These are phyloP conservation scores for Gymnopithys bicolor DNA, from an alignment of 2,797 vertebrate genomes.

Conservation along the genomic window DNA sequence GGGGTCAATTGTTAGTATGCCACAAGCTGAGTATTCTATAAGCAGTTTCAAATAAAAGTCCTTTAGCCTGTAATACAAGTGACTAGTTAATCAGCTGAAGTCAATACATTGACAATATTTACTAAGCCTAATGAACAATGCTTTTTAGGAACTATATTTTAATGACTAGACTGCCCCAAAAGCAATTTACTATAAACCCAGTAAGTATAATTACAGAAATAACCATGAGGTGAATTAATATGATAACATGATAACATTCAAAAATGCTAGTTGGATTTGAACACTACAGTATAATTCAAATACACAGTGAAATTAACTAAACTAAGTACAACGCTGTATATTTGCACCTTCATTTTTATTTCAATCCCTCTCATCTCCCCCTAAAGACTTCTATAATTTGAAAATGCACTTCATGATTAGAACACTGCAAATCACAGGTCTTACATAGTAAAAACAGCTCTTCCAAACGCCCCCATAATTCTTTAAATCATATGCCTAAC, in stretches of 20 bases:
- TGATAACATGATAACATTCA: slow-evolving; percentile 34
- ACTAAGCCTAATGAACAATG: background rate
- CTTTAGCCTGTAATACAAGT: background rate
- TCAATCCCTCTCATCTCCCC: background rate
- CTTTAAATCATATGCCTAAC: background rate
- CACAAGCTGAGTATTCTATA: background rate
- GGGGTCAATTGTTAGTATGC: rapidly evolving
- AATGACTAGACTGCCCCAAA: background rate
- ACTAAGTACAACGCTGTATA: background rate
- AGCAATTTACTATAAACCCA: slow-evolving; percentile 44
- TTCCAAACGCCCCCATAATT: background rate
- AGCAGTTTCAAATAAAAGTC: background rate
- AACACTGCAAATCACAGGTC: background rate
- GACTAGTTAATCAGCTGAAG: background rate
- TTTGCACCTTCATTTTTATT: slow-evolving; percentile 19
- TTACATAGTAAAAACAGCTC: background rate
- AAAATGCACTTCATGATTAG: slow-evolving; percentile 6
- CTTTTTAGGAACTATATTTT: background rate
- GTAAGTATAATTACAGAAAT: slow-evolving; percentile 67
- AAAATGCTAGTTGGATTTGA: slow-evolving; percentile 55
- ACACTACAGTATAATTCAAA: background rate
- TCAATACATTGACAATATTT: background rate
- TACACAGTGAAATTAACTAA: background rate
- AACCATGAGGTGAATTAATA: slow-evolving; percentile 46
- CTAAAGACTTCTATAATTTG: slow-evolving; percentile 7